A percentile compares a stretch with the other conserved stretches of the same genome.
These are phyloP conservation scores for Reticulitermes speratus DNA, from an alignment of 1,140 invertebrate genomes.

Conservation along the genomic window DNA sequence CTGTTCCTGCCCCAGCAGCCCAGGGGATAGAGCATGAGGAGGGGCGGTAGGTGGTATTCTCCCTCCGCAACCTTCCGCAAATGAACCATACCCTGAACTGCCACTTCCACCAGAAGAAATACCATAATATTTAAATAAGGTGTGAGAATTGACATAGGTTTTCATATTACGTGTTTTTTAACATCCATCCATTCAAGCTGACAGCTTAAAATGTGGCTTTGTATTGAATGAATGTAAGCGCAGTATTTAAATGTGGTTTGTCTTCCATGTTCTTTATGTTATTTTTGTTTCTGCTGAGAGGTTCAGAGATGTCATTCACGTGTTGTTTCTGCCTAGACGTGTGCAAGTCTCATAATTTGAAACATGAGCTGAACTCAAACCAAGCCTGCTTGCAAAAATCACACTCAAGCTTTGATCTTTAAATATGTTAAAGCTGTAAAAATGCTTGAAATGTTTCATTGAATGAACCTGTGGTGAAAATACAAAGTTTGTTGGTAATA, in stretches of 20 bases:
- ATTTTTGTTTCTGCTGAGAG: background rate
- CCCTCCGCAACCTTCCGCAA: conserved; percentile 33
- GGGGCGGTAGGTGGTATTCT: conserved; percentile 47
- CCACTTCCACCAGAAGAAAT: conserved; percentile 25
- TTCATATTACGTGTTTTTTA: background rate
- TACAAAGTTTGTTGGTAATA: too few species aligned
- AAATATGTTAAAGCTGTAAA: too few species aligned
- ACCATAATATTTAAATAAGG: background rate
- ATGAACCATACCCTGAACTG: conserved; percentile 34
- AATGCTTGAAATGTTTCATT: too few species aligned
- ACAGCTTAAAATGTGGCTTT: conserved; percentile 3
- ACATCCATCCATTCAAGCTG: conserved; percentile 5
- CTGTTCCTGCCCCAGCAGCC: conserved; percentile 39
- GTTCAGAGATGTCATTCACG: background rate
- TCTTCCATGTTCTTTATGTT: background rate
- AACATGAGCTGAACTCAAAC: too few species aligned
- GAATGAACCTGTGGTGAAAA: too few species aligned
- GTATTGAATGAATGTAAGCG: background rate
- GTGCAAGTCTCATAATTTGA: too few species aligned
- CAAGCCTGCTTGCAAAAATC: too few species aligned
- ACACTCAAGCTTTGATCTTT: too few species aligned
- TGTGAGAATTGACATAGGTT: too few species aligned
- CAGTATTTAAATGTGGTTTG: background rate
- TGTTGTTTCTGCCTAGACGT: too few species aligned
- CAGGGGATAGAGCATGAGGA: conserved; percentile 41